phyloP scores from a whole-genome alignment of 2,113 vertebrate genomes.

The Geococcyx californianus region DNA sequence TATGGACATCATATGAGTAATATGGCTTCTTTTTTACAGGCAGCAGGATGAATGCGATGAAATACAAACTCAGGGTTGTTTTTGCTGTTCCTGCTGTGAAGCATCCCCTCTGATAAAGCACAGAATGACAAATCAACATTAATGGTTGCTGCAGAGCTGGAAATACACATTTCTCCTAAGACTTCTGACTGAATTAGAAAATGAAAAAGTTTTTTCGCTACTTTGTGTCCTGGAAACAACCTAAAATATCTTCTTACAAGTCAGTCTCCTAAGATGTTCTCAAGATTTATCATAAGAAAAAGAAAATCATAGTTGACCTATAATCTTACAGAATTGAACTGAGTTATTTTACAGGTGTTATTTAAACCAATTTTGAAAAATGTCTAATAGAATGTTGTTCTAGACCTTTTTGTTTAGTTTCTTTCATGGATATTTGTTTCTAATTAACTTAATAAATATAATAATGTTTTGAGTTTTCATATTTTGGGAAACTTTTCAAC shows the following conservation, averaged over 20 bases:
- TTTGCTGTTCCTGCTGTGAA: not conserved
- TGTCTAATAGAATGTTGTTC: not conserved
- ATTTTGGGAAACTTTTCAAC: not conserved
- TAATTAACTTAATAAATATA: not conserved
- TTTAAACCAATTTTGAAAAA: not conserved
- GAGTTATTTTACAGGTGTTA: not conserved
- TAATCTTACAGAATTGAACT: not conserved
- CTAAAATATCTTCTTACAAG: not conserved
- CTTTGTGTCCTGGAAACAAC: not conserved
- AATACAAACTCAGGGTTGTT: not conserved
- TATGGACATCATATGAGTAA: not conserved
- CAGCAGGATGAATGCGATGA: not conserved
- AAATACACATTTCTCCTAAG: not conserved
- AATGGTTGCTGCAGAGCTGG: not conserved
- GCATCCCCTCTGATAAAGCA: not conserved
- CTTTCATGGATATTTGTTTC: not conserved
- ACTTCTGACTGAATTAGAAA: not conserved
- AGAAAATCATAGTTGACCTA: not conserved
- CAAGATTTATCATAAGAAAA: not conserved
- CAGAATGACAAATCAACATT: not conserved
- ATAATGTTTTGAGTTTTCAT: not conserved
- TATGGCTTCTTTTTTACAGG: not conserved
- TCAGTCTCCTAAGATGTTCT: not conserved
- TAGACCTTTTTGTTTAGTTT: not conserved
- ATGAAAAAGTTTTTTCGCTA: not conserved